Percentiles rank a stretch among this genome's conserved stretches.
phyloP scores from a whole-genome alignment of 2,888 invertebrate genomes.

The Cantharis flavilabris region DNA sequence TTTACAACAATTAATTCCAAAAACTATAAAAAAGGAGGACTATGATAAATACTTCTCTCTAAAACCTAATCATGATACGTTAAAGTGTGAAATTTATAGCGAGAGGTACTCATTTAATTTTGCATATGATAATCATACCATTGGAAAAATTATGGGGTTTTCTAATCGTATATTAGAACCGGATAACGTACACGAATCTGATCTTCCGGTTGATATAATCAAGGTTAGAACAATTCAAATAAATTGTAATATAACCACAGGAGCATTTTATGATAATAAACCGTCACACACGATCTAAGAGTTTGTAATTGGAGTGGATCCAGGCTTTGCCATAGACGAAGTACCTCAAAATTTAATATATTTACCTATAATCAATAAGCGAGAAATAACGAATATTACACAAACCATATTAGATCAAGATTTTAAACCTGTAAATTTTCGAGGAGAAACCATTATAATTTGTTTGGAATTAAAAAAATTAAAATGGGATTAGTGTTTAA shows the following conservation, averaged over 20 bases:
- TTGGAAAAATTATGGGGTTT: constrained; percentile 21
- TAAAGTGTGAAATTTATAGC: constrained; percentile 34
- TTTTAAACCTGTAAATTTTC: constrained; percentile 41
- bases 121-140: constrained; percentile 1
- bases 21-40: background rate
- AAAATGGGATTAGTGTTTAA: background rate
- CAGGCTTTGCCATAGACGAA: constrained; percentile 47
- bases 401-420: constrained; percentile 42
- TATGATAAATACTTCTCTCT: constrained; percentile 7
- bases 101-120: constrained; percentile 16
- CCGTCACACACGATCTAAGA: constrained; percentile 46
- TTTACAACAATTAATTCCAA: constrained; percentile 21
- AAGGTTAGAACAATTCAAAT: constrained; percentile 31
- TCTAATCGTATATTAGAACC: constrained; percentile 7
- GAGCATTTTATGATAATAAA: constrained; percentile 42
- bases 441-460: constrained; percentile 42
- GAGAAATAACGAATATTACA: constrained; percentile 35
- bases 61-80: constrained; percentile 42
- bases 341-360: constrained; percentile 45
- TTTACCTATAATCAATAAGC: constrained; percentile 40
- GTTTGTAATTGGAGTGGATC: constrained; percentile 43
- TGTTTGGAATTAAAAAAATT: constrained; percentile 27
- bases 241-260: constrained; percentile 40
- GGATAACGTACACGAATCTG: constrained; percentile 26
- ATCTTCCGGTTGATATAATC: constrained; percentile 32